Evolutionary conservation across 2,888 invertebrate genomes (phyloP).

Genomic region (Parnassius mnemosyne): DNA sequence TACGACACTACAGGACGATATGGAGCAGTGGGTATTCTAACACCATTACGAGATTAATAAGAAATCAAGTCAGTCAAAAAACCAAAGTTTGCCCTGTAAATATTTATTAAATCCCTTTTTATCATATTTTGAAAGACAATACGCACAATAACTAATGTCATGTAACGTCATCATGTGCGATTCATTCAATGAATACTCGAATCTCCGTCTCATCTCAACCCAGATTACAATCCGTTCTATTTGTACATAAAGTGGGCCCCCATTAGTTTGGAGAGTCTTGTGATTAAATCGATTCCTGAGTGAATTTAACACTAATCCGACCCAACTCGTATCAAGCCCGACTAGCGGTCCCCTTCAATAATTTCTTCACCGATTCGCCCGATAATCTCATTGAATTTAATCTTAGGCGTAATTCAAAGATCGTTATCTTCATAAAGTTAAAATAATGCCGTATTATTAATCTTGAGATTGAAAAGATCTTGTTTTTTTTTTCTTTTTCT

Average conservation of each 20-base stretch:
- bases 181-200: constrained; percentile 44
- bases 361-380: constrained; percentile 26
- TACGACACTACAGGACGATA: too few relatives aligned
- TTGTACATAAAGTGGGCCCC: constrained; percentile 50
- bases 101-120: too few relatives aligned
- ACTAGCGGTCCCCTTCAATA: constrained; percentile 16
- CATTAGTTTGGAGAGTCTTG: constrained; percentile 54
- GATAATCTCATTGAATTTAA: constrained; percentile 26
- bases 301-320: constrained; percentile 46
- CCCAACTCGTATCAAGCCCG: constrained; percentile 35
- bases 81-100: too few relatives aligned
- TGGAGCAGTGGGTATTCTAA: too few relatives aligned
- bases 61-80: too few relatives aligned
- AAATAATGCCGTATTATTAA: constrained; percentile 10
- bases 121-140: neutral
- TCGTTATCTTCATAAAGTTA: constrained; percentile 13
- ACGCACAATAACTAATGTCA: constrained; percentile 4
- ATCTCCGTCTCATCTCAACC: constrained; percentile 44
- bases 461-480: too few relatives aligned
- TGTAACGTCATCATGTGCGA: constrained; percentile 25
- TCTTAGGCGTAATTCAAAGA: constrained; percentile 20
- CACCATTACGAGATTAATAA: too few relatives aligned
- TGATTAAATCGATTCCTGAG: constrained; percentile 51
- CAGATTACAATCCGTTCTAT: constrained; percentile 55
- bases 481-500: too few relatives aligned